Conservation (phyloP, 2,113 vertebrate genomes). For the Murina feae region DNA sequence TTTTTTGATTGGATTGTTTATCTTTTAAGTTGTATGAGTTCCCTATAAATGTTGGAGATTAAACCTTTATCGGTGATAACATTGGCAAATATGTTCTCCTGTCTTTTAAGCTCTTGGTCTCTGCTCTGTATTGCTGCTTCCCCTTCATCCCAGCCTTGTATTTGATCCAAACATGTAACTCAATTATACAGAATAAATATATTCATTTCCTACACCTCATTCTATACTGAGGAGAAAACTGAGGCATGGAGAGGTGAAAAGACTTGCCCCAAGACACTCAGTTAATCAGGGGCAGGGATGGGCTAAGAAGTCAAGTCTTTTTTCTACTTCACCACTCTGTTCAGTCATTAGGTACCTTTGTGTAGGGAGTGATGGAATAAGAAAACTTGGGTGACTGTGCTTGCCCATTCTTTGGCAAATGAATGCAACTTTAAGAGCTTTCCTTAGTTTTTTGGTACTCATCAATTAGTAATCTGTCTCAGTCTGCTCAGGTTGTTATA, state of each 20-base stretch:
- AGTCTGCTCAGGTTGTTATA: background rate
- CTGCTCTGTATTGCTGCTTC: background rate
- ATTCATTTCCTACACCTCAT: background rate
- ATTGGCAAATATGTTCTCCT: too few relatives aligned
- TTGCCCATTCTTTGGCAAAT: background rate
- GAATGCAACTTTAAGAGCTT: background rate
- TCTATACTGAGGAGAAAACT: background rate
- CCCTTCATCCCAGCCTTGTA: background rate
- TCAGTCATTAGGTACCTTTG: background rate
- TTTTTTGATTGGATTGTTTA: too few relatives aligned
- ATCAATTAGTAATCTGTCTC: background rate
- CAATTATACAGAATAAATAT: background rate
- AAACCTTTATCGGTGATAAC: too few relatives aligned
- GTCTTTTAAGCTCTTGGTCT: background rate
- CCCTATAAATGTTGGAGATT: too few relatives aligned
- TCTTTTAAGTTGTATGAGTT: too few relatives aligned
- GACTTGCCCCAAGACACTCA: background rate
- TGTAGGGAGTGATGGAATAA: background rate
- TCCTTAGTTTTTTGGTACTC: background rate
- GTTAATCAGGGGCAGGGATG: background rate
- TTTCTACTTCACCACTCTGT: background rate
- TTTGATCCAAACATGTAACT: background rate
- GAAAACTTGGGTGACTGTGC: background rate
- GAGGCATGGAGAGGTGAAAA: background rate
- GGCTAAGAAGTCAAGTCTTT: background rate